A percentile compares a stretch with the other conserved stretches of the same genome.
Conservation (phyloP, 1,140 invertebrate genomes). For the Oreohelix idahoensis region DNA sequence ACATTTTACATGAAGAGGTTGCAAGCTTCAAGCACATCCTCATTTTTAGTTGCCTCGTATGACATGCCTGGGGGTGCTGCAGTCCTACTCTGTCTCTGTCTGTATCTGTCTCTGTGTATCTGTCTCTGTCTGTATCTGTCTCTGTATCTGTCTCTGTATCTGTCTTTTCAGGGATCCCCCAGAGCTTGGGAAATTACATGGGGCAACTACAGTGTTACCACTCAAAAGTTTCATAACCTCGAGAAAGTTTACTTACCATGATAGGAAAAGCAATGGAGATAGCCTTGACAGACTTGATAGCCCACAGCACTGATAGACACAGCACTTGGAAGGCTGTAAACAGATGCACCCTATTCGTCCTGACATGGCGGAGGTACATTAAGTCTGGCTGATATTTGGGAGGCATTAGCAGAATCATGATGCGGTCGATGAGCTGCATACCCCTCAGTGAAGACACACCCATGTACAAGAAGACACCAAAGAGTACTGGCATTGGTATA, state of each 20-base stretch:
- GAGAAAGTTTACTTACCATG: conserved; percentile 90
- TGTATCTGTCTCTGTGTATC: too few species aligned
- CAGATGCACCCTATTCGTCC: conserved; percentile 91
- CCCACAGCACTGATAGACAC: conserved; percentile 92
- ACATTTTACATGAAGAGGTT: too few species aligned
- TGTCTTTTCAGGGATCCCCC: too few species aligned
- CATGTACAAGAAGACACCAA: conserved; percentile 99
- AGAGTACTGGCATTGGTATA: conserved; percentile 93
- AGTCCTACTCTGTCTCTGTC: too few species aligned
- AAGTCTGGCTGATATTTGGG: conserved; percentile 99
- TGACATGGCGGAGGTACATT: conserved; percentile 93
- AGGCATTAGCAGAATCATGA: conserved; percentile 97
- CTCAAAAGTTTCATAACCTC: too few species aligned
- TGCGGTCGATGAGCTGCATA: conserved; percentile 95
- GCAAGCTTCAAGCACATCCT: too few species aligned
- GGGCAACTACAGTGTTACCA: too few species aligned
- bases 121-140: too few species aligned
- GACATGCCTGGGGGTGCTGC: too few species aligned
- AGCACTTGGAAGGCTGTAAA: conserved; percentile 95
- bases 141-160: too few species aligned
- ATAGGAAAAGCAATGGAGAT: conserved; percentile 98
- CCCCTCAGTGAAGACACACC: conserved; percentile 96
- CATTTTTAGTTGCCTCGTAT: too few species aligned
- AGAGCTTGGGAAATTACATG: too few species aligned
- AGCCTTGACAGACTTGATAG: conserved; percentile 93